Base-by-base conservation (phyloP, 2,888 invertebrate genomes). In the Cordylochernes scorpioides region DNA sequence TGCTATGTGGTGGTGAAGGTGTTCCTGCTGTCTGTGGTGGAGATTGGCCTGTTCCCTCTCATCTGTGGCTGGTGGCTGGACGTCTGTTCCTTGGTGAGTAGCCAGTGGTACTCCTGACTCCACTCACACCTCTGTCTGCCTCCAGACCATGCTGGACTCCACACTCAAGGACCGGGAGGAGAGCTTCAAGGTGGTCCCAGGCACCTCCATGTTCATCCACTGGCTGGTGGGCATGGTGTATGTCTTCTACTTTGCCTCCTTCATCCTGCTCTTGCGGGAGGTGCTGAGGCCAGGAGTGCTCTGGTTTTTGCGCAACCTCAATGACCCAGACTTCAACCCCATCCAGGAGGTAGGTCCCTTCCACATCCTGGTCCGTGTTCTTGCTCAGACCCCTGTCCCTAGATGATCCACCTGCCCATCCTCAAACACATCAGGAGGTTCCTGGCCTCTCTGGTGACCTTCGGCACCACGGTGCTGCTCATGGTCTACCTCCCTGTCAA, bases 51-150 rank as follows among this genome's bases (percentile, higher is more conserved):
- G 1, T 67, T 97, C 44, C 97, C 97, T 0, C 58, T 94, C 4
- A 71, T 94, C 12, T 94, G 91, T 48, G 97, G 97, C 6, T 94
- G 91, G 84, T 97, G 97, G 94, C 59, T 97, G 34, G 97, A 97
- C 50, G 74, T 97, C 32, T 97, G 97, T 50, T 91, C 94, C 0
- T 57, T 97, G 42, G 57, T 58, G 42, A 44, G 51, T 43, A n/a
- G n/a, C n/a, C n/a, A n/a, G n/a, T 82, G 44, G 80, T 35, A n/a
- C 40, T 17, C 9, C 25, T 27, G 25, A 18, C 27, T 13, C 29
- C 30, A 8, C 16, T 12, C 10, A 15, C 19, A 17, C 18, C 12
- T 16, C 24, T 34, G 38, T 32, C 9, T 9, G 15, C 26, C 19
- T 15, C 32, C 32, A 49, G 45, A 43, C 45, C 7, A 32, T 52